phyloP scores from a whole-genome alignment of 2,113 vertebrate genomes.

The Tetrax tetrax region DNA sequence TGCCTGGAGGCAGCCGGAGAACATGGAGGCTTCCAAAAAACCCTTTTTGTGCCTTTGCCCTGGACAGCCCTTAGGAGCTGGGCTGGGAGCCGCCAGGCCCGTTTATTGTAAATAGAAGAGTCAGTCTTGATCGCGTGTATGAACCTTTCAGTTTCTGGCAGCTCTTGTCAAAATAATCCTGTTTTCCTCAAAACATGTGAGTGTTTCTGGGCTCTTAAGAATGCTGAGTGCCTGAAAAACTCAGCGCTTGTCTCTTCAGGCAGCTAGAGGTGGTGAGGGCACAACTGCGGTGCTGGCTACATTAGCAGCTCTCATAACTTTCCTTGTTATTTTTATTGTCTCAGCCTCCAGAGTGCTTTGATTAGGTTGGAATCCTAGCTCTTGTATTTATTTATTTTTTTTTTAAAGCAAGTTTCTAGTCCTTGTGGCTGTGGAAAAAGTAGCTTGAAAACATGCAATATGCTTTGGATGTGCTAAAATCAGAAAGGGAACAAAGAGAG shows the following conservation, averaged over 20 bases:
- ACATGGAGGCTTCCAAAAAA: conserved; percentile 29
- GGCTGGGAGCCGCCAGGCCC: not conserved
- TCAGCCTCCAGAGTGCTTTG: conserved; percentile 21
- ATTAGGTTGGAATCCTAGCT: conserved; percentile 30
- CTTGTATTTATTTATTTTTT: not conserved
- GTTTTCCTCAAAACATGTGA: conserved; percentile 28
- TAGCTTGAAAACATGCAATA: not conserved
- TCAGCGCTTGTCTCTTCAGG: not conserved
- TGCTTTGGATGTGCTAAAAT: conserved; percentile 10
- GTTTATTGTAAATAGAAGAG: conserved; percentile 19
- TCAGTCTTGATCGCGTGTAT: not conserved
- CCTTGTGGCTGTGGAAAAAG: conserved; percentile 3
- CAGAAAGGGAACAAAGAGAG: not conserved
- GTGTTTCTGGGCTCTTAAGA: not conserved
- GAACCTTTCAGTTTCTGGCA: conserved; percentile 46
- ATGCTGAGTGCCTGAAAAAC: not conserved
- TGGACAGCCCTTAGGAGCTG: conserved; percentile 10
- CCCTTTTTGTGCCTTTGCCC: conserved; percentile 39
- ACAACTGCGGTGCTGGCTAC: not conserved
- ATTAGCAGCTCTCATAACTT: not conserved
- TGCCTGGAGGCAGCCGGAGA: not conserved
- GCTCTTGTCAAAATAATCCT: conserved; percentile 40
- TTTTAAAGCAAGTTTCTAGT: not conserved
- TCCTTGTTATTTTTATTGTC: conserved; percentile 4
- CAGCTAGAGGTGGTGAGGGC: not conserved